Base-by-base conservation (phyloP, 2,888 invertebrate genomes). In the Callinectes sapidus region DNA sequence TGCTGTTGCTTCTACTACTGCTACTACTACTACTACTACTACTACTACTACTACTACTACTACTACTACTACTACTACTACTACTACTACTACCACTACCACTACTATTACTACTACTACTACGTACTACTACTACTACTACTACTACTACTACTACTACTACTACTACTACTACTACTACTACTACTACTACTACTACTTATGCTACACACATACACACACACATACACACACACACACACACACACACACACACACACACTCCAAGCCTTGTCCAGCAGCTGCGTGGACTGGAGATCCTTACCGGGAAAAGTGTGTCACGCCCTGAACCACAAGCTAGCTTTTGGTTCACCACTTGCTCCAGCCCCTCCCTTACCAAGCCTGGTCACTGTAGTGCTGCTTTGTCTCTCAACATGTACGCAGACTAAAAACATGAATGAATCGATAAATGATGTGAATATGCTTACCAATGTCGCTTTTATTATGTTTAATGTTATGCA, bases 301-400 rank as follows among this genome's bases (percentile, higher is more conserved):
- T 71, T 71, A 71, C 71, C 1, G n/a, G n/a, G 71, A 71, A 71
- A 71, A 71, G 71, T 71, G 71, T 71, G 71, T 71, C 71, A 71
- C 13, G 71, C 71, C 71, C n/a, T 3, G 71, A 10, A 10, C 71
- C 28, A 28, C 28, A 71, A 28, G 71, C 71, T 23, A 18, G 18
- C 23, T 10, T 28, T 28, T 13, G 71, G 71, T 10, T 71, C 71
- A 71, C 71, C 28, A 10, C 71, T 13, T 10, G 13, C 28, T 13
- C 6, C 71, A 71, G 28, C 13, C 71, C 28, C 71, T 71, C 71
- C 71, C n/a, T n/a, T 13, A 0, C 10, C 71, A 71, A 48, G 48
- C 71, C 61, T 61, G 61, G 5, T 71, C 28, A 71, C 1, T 28
- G n/a, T 28, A 28, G 71, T n/a, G 71, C 28, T n/a, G 28, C n/a